These are phyloP conservation scores for Dinoponera quadriceps DNA, from an alignment of 1,140 invertebrate species.

Conservation along the genomic window DNA sequence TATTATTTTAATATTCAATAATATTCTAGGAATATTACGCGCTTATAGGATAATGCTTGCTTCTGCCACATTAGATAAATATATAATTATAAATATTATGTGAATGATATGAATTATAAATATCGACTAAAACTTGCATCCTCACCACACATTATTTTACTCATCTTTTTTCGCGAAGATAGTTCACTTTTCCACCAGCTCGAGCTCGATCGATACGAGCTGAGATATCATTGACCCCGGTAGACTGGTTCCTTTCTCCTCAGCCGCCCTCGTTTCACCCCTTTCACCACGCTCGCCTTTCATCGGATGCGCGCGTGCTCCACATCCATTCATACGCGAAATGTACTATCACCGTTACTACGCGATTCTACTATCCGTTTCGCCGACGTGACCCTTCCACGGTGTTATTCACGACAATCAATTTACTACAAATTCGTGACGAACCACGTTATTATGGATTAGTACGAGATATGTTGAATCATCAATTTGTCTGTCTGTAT, in stretches of 20 bases:
- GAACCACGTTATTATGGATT: constrained; percentile 10
- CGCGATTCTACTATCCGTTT: constrained; percentile 50
- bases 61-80: too few species aligned
- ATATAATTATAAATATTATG: too few species aligned
- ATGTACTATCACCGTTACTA: constrained; percentile 23
- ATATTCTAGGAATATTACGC: too few species aligned
- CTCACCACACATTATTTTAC: not conserved
- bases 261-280: not conserved
- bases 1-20: too few species aligned
- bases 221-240: constrained; percentile 17
- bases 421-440: constrained; percentile 6
- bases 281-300: constrained; percentile 26
- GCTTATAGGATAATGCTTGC: too few species aligned
- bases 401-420: not conserved
- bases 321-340: constrained; percentile 55
- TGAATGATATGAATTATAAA: not conserved
- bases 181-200: not conserved
- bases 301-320: constrained; percentile 19
- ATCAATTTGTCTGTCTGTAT: not conserved
- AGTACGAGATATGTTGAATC: too few species aligned
- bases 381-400: constrained; percentile 2
- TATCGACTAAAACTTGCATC: not conserved
- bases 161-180: not conserved
- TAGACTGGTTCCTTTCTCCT: constrained; percentile 9
- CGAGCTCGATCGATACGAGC: not conserved